Evolutionary conservation across 1,140 invertebrate species (phyloP), one percentile per base, ranked within the genome.

Genomic region (Drosophila tristis): DNA sequence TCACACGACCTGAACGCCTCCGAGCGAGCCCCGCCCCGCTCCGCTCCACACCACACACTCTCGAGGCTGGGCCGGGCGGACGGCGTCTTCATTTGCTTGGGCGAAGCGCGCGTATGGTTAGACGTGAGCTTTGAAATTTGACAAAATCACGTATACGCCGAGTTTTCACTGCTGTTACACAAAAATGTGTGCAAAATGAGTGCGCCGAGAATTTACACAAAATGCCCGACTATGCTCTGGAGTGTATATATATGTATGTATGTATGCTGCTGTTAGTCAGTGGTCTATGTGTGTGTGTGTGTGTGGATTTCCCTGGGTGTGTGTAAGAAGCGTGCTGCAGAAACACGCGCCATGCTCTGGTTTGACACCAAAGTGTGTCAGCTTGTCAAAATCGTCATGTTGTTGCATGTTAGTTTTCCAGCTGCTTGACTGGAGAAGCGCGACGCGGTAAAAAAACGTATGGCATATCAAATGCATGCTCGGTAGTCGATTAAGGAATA

Each of bases 371-470:
- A 87, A 87, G 57, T 87, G 82, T 87, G 82, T 87, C 82, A 87
- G 84, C 82, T 82, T 87, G 82, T 87, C 82, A 87, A 89, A 87
- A 89, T 82, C 75, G 67, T 87, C 82, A 81, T 87, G 78, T 87
- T 86, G 75, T 74, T 75, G 78, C 74, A 87, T 87, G 82, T 82
- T 87, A 81, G 82, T 86, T 86, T 87, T 87, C 70, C 74, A 78
- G 78, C 79, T 68, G 74, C 78, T 86, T 78, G 82, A 81, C 78
- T 87, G 43, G 57, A 74, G 78, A 64, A 74, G 73, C 63, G 73
- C 81, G 23, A 50, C 50, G 45, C 49, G 15, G 5, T 20, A 16
- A 31, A 26, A 45, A 58, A 63, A 49, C 45, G 20, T 45, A 43
- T 8, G 23, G 25, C 4, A 58, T 26, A 15, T 11, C 4, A 11